phyloP scores from a whole-genome alignment of 2,113 vertebrate species.

The Sturnus vulgaris region DNA sequence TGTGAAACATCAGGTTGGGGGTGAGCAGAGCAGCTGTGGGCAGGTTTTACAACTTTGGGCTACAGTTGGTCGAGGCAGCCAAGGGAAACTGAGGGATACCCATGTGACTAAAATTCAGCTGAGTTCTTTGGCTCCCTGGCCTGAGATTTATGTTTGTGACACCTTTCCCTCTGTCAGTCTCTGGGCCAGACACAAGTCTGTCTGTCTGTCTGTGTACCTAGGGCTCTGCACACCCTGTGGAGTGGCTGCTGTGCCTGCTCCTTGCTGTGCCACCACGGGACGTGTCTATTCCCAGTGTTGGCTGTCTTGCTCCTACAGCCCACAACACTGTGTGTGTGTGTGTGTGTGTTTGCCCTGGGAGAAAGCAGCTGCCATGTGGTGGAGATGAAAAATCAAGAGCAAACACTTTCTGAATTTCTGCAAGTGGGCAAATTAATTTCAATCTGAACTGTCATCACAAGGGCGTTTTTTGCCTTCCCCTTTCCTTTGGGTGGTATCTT shows the following conservation, averaged over 20 bases:
- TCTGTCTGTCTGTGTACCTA: constrained; percentile 23
- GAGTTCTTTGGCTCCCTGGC: constrained; percentile 29
- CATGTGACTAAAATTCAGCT: constrained; percentile 32
- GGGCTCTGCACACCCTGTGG: neutral
- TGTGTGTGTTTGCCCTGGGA: constrained; percentile 1
- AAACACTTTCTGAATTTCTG: constrained; percentile 54
- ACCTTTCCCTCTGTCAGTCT: constrained; percentile 38
- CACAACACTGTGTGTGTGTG: neutral
- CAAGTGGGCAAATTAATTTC: constrained; percentile 62
- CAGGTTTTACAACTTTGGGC: constrained; percentile 33
- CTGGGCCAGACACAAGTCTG: constrained; percentile 37
- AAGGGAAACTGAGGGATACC: constrained; percentile 29
- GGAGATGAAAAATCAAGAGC: constrained; percentile 33
- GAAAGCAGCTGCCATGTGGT: constrained; percentile 28
- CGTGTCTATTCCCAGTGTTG: neutral
- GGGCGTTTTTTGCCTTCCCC: constrained; percentile 8
- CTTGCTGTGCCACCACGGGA: neutral
- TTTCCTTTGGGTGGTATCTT: constrained; percentile 48
- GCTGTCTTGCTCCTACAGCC: neutral
- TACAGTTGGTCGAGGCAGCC: neutral
- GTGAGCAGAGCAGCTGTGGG: constrained; percentile 35
- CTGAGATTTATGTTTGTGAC: constrained; percentile 57
- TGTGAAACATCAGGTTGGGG: constrained; percentile 55
- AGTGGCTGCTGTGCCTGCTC: neutral
- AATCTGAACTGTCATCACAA: constrained; percentile 49